These are phyloP conservation scores for Nothoprocta pentlandii DNA, from an alignment of 2,113 vertebrate genomes.

Conservation along the genomic window DNA sequence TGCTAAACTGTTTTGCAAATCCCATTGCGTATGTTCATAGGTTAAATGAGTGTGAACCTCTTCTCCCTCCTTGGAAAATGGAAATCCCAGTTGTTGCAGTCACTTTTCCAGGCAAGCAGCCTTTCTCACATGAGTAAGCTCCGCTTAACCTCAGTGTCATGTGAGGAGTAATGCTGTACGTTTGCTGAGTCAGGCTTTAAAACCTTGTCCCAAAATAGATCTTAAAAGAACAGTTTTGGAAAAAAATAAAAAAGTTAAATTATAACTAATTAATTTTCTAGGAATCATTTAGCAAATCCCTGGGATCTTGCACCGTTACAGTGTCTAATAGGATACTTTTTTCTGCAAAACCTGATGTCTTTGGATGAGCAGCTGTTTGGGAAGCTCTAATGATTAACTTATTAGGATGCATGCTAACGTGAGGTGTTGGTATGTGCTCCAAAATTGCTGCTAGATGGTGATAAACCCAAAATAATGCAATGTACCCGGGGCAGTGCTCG, in stretches of 20 bases:
- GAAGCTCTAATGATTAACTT: not conserved
- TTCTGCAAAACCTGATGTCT: not conserved
- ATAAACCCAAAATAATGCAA: not conserved
- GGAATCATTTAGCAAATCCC: not conserved
- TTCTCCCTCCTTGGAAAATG: not conserved
- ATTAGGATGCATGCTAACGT: accelerated
- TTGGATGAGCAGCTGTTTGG: not conserved
- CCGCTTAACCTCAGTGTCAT: not conserved
- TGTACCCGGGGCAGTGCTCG: not conserved
- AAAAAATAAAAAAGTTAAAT: not conserved
- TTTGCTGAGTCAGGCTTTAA: not conserved
- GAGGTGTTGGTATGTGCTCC: not conserved
- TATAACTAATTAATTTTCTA: not conserved
- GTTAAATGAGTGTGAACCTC: not conserved
- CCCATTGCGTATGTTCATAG: not conserved
- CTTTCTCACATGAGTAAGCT: not conserved
- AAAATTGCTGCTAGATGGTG: not conserved
- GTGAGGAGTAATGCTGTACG: not conserved
- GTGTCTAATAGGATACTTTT: not conserved
- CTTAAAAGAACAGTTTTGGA: not conserved
- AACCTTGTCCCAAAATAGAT: not conserved
- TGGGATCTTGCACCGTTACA: not conserved
- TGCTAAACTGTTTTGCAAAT: not conserved
- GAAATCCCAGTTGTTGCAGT: not conserved
- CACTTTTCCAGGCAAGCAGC: not conserved